Base-by-base conservation (phyloP, 2,113 vertebrate genomes). In the Mirza zaza region DNA sequence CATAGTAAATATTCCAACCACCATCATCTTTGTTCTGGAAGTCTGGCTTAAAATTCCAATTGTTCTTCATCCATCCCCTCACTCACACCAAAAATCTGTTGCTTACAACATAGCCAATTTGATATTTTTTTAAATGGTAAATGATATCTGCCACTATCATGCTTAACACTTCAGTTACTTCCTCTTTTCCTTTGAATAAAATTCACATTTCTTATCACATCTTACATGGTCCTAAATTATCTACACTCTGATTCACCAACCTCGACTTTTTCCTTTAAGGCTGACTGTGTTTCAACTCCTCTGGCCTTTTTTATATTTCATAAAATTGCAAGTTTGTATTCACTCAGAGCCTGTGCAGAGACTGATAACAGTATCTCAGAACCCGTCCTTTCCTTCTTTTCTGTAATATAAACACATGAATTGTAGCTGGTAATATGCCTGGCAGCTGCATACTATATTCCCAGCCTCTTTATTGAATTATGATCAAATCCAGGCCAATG, bases 171-270 rank as follows among this genome's bases (percentile, higher is more conserved):
- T 97, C 75, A 77, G 45, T 86, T 93, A 77, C 32, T 84, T 92
- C 17, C 82, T 42, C 8, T 45, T 76, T 70, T 71, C 27, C 29
- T 89, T 63, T 85, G 59, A 77, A 70, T 86, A 81, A 95, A 92
- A 97, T 57, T 67, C 8, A 89, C 34, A 45, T 92, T 79, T 86
- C 27, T 95, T 92, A 83, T 86, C 70, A 93, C 11, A 55, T 59
- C 17, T 85, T 55, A 75, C 57, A 52, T 52, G 52, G 13, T 3
- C 10, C 18, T 79, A 87, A 93, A 52, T 88, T 91, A 87, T 65
- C 59, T 48, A 18, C 59, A 65, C 32, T 59, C 52, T 29, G 85
- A 42, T 27, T 85, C 50, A 71, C 32, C 52, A 82, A 36, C 45
- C 17, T 86, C 5, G 0, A 77, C 36, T 90, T 70, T 73, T 82